Base-by-base conservation (phyloP, 2,888 invertebrate species). In the Parasteatoda lunata region DNA sequence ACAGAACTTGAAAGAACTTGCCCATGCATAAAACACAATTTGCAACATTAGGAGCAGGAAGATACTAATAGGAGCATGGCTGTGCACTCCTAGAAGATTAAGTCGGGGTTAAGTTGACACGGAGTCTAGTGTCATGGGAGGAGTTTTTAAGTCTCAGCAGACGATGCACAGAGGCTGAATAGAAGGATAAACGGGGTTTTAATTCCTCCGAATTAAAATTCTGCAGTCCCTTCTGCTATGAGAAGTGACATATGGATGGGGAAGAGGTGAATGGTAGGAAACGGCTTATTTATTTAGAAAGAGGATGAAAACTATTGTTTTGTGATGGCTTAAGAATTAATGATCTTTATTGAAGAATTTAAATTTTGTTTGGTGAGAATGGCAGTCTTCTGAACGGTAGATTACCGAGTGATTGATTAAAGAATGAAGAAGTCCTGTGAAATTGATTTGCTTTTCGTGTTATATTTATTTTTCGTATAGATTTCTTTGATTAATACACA, bases 171-270 rank as follows among this genome's bases (percentile, higher is more conserved):
- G 11, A 11, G 9, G 59, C 2, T 59, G 9, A 9, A 59, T 59
- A 59, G 78, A 45, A 59, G 78, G 70, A 68, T 52, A 66, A 68
- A 64, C n/a, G 48, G 49, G 76, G 69, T 82, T 82, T 82, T 82
- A 82, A 82, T 75, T 75, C 81, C 70, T 49, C 54, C 54, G 81
- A 68, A 82, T 82, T 82, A 82, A 82, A 73, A 82, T 75, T 82
- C 59, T 66, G 69, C 52, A 15, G 51, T 15, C 15, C 47, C 9
- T 49, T n/a, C 48, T 59, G 59, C 11, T 73, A 82, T 75, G 75
- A 66, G 52, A 47, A 75, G 75, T 69, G 81, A 82, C 81, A 52
- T 73, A 73, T 80, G 80, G 73, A 73, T 65, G 30, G 30, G 30
- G 30, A 30, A 30, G 30, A 30, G 30, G 30, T 30, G 11, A 45